Evolutionary conservation across 1,140 invertebrate species (phyloP), one percentile per base, ranked within the genome.

Genomic region (Dryas iulia): DNA sequence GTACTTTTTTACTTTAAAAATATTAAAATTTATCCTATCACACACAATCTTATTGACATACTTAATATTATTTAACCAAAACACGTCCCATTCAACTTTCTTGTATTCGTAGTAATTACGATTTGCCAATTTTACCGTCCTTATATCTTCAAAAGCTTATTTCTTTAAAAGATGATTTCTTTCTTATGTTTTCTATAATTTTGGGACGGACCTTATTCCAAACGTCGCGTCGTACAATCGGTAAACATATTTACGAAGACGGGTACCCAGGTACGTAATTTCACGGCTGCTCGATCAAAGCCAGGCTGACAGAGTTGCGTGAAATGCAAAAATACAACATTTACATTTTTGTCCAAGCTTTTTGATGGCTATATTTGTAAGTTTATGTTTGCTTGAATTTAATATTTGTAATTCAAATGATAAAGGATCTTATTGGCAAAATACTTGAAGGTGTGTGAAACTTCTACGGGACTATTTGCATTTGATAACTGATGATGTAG

Each of bases 221-320:
- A 47, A 61, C 3, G 30, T 25, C n/a, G 59, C 3, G 30, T 25
- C n/a, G 59, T 28, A 61, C 59, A 39, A 47, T 47, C 14, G 18
- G 24, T 23, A 62, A 69, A 64, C 56, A 63, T 59, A 61, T 61
- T 68, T 68, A 63, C 26, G 8, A 39, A 28, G 60, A 54, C 39
- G 39, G 47, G 52, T 58, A 59, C 60, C 54, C 66, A 65, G 66
- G 72, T 73, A 65, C n/a, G 60, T 71, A 77, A 73, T 77, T 69
- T 75, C 66, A 68, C 74, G 69, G 69, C 33, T 70, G 66, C 66
- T 69, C 70, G 72, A 72, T 77, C 72, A 74, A 77, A 71, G 67
- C 57, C 58, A 74, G 57, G 64, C 71, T 70, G 72, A 76, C 68
- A 66, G 60, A 68, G 66, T 65, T 64, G 52, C 65, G 63, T 66